A percentile compares a stretch with the other conserved stretches of the same genome.
phyloP scores from a whole-genome alignment of 2,888 invertebrate genomes.

The Dynastes tityus region DNA sequence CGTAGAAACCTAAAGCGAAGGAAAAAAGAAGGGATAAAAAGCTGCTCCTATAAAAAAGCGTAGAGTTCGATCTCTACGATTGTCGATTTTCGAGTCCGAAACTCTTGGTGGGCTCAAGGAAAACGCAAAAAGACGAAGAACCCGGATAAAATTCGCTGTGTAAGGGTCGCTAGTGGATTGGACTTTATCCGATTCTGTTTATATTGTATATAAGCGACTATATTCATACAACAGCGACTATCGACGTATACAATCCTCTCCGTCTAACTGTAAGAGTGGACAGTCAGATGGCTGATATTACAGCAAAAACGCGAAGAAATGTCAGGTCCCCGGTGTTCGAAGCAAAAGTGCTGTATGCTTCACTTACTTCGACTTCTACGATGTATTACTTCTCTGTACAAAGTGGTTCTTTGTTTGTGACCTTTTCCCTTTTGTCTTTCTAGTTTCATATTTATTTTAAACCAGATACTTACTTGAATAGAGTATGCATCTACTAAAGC shows the following conservation, averaged over 20 bases:
- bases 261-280: conserved; percentile 15
- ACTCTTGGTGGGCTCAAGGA: neutral
- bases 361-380: too few relatives aligned
- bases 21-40: neutral
- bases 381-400: too few relatives aligned
- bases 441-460: too few relatives aligned
- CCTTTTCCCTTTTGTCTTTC: too few relatives aligned
- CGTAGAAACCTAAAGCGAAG: neutral
- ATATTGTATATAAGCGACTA: conserved; percentile 24
- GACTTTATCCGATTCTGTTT: conserved; percentile 32
- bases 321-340: too few relatives aligned
- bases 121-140: neutral
- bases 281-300: neutral
- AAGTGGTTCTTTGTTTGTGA: too few relatives aligned
- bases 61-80: neutral
- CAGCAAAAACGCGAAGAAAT: too few relatives aligned
- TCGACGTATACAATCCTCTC: conserved; percentile 20
- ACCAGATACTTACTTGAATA: too few relatives aligned
- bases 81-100: neutral
- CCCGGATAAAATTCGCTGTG: conserved; percentile 14
- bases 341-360: too few relatives aligned
- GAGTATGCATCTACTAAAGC: too few relatives aligned
- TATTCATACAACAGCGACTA: conserved; percentile 14
- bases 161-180: neutral
- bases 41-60: neutral